A percentile compares a stretch with the other conserved stretches of the same genome.
phyloP scores from a whole-genome alignment of 2,888 invertebrate species.

The Leptinotarsa haldemani region DNA sequence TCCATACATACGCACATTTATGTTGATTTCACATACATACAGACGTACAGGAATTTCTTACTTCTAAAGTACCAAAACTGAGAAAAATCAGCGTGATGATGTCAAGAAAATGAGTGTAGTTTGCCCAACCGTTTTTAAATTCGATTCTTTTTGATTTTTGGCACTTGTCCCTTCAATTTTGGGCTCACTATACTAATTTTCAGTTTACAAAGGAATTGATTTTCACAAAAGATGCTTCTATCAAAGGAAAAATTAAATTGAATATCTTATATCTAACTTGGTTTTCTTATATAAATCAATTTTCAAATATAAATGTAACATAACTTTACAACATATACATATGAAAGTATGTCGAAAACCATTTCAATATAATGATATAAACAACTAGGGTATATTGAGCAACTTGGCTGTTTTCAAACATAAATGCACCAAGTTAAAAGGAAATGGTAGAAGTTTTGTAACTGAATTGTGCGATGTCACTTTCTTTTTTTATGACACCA shows the following conservation, averaged over 20 bases:
- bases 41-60: slow-evolving; percentile 65
- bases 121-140: slow-evolving; percentile 49
- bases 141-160: slow-evolving; percentile 54
- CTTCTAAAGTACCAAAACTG: slow-evolving; percentile 47
- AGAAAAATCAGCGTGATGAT: slow-evolving; percentile 43
- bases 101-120: slow-evolving; percentile 43
- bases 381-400: slow-evolving; percentile 55
- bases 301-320: slow-evolving; percentile 35
- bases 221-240: slow-evolving; percentile 39
- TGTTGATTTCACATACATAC: slow-evolving; percentile 65
- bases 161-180: slow-evolving; percentile 39
- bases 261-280: slow-evolving; percentile 33
- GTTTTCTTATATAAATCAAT: slow-evolving; percentile 25
- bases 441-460: slow-evolving; percentile 44
- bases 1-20: slow-evolving; percentile 66
- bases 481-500: slow-evolving; percentile 53
- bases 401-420: slow-evolving; percentile 51
- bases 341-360: slow-evolving; percentile 24
- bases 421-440: slow-evolving; percentile 49
- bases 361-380: slow-evolving; percentile 40
- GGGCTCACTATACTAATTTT: slow-evolving; percentile 39
- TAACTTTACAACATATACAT: slow-evolving; percentile 32
- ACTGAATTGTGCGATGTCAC: slow-evolving; percentile 55
- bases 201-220: slow-evolving; percentile 28
- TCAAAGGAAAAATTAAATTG: slow-evolving; percentile 39